Evolutionary conservation across 2,888 invertebrate genomes (phyloP).

Genomic region (Criorhina ranunculi): DNA sequence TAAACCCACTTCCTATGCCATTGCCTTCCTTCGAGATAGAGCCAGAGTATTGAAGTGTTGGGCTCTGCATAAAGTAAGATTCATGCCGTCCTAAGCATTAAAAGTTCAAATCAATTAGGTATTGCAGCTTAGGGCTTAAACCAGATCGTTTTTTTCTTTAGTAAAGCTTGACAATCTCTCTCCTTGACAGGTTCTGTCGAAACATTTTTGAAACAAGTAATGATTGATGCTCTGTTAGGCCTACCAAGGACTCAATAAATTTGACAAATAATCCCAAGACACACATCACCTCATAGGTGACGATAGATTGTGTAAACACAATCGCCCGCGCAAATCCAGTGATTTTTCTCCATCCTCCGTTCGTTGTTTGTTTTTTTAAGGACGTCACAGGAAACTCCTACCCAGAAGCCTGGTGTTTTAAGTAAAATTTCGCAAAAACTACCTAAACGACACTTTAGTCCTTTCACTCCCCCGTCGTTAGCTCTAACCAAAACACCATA

Average conservation of each 20-base stretch:
- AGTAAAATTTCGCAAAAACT: constrained; percentile 30
- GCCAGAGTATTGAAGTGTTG: too few species aligned
- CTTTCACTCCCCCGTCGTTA: constrained; percentile 27
- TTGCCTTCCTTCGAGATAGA: too few species aligned
- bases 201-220: too few species aligned
- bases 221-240: too few species aligned
- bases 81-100: too few species aligned
- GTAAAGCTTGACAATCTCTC: too few species aligned
- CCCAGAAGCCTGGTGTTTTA: constrained; percentile 18
- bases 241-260: background rate
- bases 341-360: constrained; percentile 36
- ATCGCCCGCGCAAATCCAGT: constrained; percentile 36
- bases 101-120: too few species aligned
- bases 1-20: too few species aligned
- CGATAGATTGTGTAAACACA: constrained; percentile 38
- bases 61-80: too few species aligned
- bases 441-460: constrained; percentile 24
- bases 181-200: too few species aligned
- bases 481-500: constrained; percentile 54
- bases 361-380: constrained; percentile 18
- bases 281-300: constrained; percentile 11
- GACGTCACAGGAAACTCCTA: constrained; percentile 33
- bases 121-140: too few species aligned
- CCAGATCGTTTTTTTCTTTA: too few species aligned
- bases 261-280: background rate